Conservation (phyloP, 2,888 invertebrate species). For the Petrolisthes manimaculis region DNA sequence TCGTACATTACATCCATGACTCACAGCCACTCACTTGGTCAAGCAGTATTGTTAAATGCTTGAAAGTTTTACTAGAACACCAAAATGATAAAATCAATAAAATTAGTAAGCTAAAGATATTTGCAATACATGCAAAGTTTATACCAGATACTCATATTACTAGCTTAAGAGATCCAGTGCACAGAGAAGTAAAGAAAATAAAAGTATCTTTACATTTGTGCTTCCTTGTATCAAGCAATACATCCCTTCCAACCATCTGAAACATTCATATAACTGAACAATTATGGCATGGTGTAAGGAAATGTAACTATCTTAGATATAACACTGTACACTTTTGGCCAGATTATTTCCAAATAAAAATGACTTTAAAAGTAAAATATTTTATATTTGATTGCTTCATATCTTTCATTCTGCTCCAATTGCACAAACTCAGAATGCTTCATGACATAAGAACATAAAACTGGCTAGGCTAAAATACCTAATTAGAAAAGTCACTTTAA, state of each 20-base stretch:
- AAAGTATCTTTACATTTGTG: neutral
- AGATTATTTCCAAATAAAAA: neutral
- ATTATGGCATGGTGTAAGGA: neutral
- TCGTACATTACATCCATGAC: no score
- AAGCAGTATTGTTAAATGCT: no score
- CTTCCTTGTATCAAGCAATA: neutral
- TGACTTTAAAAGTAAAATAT: neutral
- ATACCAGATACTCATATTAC: no score
- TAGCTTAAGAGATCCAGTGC: no score
- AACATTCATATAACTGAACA: neutral
- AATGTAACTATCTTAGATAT: neutral
- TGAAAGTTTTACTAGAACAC: no score
- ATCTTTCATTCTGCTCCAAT: neutral
- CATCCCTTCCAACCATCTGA: neutral
- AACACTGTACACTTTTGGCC: neutral
- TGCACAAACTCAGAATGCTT: neutral
- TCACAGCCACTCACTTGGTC: no score
- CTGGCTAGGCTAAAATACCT: constrained; percentile 1
- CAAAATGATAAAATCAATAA: no score
- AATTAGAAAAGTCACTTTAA: neutral
- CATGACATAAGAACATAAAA: constrained; percentile 11
- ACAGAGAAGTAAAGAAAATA: no score
- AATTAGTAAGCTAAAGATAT: no score
- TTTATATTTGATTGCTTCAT: neutral
- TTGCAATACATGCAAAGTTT: no score